Percentiles rank a stretch among this genome's conserved stretches.
Evolutionary conservation across 2,888 invertebrate species (phyloP).

Genomic region (Bibio marci): DNA sequence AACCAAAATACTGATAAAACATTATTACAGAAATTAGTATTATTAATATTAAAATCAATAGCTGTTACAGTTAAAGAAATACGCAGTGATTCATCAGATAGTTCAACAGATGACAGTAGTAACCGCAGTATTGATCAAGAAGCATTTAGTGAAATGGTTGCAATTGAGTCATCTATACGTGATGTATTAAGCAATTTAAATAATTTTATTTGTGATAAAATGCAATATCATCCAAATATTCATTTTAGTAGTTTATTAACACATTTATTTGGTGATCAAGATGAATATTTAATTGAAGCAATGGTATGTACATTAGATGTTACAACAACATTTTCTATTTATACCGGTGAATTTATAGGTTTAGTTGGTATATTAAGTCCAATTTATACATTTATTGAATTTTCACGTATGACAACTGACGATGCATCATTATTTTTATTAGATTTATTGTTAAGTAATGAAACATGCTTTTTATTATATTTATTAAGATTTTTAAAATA

Average conservation of each 20-base stretch:
- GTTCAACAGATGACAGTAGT: conserved; percentile 51
- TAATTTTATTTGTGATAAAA: conserved; percentile 57
- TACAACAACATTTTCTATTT: conserved; percentile 55
- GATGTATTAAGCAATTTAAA: conserved; percentile 71
- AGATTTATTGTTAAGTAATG: conserved; percentile 75
- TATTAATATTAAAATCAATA: conserved; percentile 74
- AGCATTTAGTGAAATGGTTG: conserved; percentile 75
- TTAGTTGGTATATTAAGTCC: conserved; percentile 70
- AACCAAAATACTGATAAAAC: conserved; percentile 44
- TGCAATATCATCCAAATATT: conserved; percentile 77
- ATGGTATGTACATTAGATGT: conserved; percentile 86
- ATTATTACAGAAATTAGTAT: conserved; percentile 67
- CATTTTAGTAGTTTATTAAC: conserved; percentile 77
- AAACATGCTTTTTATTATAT: conserved; percentile 77
- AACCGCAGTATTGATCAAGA: conserved; percentile 56
- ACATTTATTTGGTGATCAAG: conserved; percentile 76
- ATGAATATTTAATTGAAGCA: conserved; percentile 78
- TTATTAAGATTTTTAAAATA: conserved; percentile 70
- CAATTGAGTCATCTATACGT: conserved; percentile 69
- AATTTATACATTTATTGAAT: conserved; percentile 71
- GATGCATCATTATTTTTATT: conserved; percentile 57
- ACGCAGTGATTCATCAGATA: conserved; percentile 63
- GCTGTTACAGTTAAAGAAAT: conserved; percentile 84
- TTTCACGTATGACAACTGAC: conserved; percentile 64
- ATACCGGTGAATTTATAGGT: conserved; percentile 60